Conservation (phyloP, 2,797 vertebrate genomes). For the Labroides dimidiatus region DNA sequence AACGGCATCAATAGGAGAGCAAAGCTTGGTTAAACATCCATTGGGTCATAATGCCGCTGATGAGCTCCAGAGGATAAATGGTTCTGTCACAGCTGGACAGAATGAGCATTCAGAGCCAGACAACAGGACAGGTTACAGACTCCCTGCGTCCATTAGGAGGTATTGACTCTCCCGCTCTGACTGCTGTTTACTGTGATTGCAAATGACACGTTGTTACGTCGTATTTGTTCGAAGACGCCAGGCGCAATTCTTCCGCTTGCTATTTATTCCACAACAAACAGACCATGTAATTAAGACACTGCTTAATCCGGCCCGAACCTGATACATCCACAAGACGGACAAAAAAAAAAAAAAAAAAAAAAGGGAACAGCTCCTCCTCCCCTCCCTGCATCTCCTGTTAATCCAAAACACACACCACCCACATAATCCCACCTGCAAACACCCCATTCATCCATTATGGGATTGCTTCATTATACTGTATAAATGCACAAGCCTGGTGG, state of each 20-base stretch:
- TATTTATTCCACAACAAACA: slow-evolving; percentile 70
- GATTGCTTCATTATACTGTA: slow-evolving; percentile 46
- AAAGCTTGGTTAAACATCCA: slow-evolving; percentile 11
- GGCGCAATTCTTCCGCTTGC: slow-evolving; percentile 58
- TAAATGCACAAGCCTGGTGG: slow-evolving; percentile 40
- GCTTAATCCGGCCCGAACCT: slow-evolving; percentile 64
- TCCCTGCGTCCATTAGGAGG: slow-evolving; percentile 66
- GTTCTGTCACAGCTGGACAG: slow-evolving; percentile 10
- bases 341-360: too few relatives aligned
- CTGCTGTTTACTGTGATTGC: slow-evolving; percentile 75
- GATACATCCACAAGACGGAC: slow-evolving; percentile 36
- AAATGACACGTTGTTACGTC: slow-evolving; percentile 64
- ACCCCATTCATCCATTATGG: slow-evolving; percentile 30
- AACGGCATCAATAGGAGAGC: slow-evolving; percentile 11
- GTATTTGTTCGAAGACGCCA: slow-evolving; percentile 67
- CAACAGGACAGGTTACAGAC: slow-evolving; percentile 58
- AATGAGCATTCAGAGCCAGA: slow-evolving; percentile 37
- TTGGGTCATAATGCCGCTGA: slow-evolving; percentile 40
- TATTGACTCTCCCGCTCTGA: slow-evolving; percentile 72
- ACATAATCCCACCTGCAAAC: slow-evolving; percentile 56
- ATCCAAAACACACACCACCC: slow-evolving; percentile 49
- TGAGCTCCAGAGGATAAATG: slow-evolving; percentile 34
- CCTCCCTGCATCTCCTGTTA: slow-evolving; percentile 28
- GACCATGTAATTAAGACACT: slow-evolving; percentile 76
- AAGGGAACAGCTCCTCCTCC: not conserved